These are phyloP conservation scores for Drosophila lowei DNA, from an alignment of 1,140 invertebrate species.

Conservation along the genomic window DNA sequence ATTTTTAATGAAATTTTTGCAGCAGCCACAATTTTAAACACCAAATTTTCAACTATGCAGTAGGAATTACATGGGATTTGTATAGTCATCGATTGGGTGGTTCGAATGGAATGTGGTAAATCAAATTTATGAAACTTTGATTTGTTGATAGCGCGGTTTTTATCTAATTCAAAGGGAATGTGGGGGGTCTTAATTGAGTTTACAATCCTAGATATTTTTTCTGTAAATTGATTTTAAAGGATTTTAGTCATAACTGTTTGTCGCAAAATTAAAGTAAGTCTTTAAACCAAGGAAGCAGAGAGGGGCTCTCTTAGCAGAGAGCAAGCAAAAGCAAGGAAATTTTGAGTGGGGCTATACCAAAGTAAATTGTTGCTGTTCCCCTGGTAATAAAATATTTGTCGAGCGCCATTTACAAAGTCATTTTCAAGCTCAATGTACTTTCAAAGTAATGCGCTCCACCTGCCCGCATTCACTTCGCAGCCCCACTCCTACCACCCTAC, in stretches of 20 bases:
- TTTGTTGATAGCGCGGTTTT: neutral
- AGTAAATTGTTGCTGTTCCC: constrained; percentile 69
- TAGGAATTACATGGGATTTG: constrained; percentile 23
- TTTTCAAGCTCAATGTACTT: constrained; percentile 81
- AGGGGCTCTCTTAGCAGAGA: neutral
- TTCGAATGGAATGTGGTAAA: constrained; percentile 19
- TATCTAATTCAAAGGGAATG: too few species aligned
- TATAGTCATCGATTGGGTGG: constrained; percentile 16
- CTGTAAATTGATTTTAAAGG: too few species aligned
- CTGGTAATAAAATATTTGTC: constrained; percentile 78
- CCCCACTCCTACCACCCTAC: neutral
- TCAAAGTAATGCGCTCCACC: constrained; percentile 75
- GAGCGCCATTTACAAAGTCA: constrained; percentile 81
- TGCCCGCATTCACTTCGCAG: constrained; percentile 38
- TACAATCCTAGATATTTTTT: too few species aligned
- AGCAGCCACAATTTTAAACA: constrained; percentile 10
- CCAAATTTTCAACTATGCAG: constrained; percentile 29
- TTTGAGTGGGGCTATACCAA: constrained; percentile 22
- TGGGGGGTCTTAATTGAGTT: too few species aligned
- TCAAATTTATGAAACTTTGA: constrained; percentile 20
- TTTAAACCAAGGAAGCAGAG: constrained; percentile 11
- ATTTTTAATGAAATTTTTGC: constrained; percentile 42
- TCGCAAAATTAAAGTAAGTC: constrained; percentile 25
- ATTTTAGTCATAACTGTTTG: constrained; percentile 21
- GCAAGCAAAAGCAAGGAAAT: neutral